Percentiles rank a stretch among this genome's conserved stretches.
These are phyloP conservation scores for Zygogramma bicolorata DNA, from an alignment of 2,888 invertebrate species.

Conservation along the genomic window DNA sequence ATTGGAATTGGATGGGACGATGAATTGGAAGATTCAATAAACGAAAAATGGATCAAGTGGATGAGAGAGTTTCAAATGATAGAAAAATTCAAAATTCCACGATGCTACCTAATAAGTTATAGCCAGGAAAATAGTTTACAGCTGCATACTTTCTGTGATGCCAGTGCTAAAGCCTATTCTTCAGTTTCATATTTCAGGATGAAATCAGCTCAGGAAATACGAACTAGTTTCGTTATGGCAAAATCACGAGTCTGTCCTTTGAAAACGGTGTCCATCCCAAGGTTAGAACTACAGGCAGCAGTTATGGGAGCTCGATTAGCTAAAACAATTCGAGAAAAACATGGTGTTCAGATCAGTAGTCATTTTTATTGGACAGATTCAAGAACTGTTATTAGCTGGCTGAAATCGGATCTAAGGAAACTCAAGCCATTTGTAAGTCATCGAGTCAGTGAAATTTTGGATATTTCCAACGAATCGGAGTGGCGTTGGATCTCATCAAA, in stretches of 20 bases:
- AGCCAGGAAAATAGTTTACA: background rate
- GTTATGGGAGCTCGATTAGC: background rate
- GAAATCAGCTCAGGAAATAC: background rate
- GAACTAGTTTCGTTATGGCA: background rate
- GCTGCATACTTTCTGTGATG: no score
- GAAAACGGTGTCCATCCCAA: background rate
- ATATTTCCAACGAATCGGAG: background rate
- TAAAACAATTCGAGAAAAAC: background rate
- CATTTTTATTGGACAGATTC: background rate
- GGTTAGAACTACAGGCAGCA: background rate
- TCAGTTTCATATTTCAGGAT: background rate
- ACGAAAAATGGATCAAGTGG: background rate
- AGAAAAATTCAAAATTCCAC: background rate
- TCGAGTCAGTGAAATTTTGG: background rate
- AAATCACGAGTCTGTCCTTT: background rate
- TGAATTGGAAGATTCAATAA: background rate
- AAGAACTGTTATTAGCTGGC: background rate
- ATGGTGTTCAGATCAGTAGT: background rate
- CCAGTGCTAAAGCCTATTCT: background rate
- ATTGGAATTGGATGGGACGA: background rate
- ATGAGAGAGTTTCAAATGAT: background rate
- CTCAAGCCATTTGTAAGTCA: background rate
- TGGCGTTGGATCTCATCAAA: background rate
- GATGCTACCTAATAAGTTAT: background rate
- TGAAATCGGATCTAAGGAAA: background rate